Evolutionary conservation across 2,888 invertebrate species (phyloP).

Genomic region (Exephanes ischioxanthus): DNA sequence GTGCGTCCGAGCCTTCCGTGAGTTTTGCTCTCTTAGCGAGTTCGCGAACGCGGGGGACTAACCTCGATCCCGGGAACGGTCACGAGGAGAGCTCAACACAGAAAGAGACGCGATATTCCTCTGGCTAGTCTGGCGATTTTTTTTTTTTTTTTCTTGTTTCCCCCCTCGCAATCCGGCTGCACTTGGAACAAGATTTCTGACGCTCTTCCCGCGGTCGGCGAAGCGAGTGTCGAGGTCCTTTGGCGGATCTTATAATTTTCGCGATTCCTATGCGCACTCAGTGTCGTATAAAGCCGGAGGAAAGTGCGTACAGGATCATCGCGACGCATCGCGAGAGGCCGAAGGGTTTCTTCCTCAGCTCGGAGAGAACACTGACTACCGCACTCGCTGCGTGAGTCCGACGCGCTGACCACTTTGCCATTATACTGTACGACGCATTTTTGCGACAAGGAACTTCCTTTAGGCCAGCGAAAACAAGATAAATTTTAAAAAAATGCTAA

Average conservation of each 20-base stretch:
- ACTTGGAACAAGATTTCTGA: constrained; percentile 65
- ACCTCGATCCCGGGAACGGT: constrained; percentile 54
- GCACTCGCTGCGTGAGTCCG: constrained; percentile 55
- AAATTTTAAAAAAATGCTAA: constrained; percentile 13
- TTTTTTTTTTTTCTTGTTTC: constrained; percentile 39
- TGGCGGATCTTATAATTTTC: constrained; percentile 71
- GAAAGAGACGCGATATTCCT: constrained; percentile 47
- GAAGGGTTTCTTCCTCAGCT: constrained; percentile 50
- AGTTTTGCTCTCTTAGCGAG: constrained; percentile 54
- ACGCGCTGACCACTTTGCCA: constrained; percentile 37
- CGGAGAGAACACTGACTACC: constrained; percentile 9
- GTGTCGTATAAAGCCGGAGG: constrained; percentile 68
- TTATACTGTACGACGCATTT: constrained; percentile 20
- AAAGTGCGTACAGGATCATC: constrained; percentile 60
- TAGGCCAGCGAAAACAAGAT: constrained; percentile 1
- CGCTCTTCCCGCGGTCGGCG: constrained; percentile 41
- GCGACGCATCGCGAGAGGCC: constrained; percentile 28
- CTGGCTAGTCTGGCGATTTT: constrained; percentile 42
- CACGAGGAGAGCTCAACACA: constrained; percentile 13
- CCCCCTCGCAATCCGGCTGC: constrained; percentile 55
- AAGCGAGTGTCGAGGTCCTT: constrained; percentile 63
- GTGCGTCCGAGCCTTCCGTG: constrained; percentile 14
- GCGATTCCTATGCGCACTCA: constrained; percentile 74
- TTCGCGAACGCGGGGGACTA: constrained; percentile 47
- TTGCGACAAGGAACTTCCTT: constrained; percentile 9